Evolutionary conservation across 2,888 invertebrate species (phyloP), one percentile per base, ranked within the genome.

Genomic region (Spodoptera picta): DNA sequence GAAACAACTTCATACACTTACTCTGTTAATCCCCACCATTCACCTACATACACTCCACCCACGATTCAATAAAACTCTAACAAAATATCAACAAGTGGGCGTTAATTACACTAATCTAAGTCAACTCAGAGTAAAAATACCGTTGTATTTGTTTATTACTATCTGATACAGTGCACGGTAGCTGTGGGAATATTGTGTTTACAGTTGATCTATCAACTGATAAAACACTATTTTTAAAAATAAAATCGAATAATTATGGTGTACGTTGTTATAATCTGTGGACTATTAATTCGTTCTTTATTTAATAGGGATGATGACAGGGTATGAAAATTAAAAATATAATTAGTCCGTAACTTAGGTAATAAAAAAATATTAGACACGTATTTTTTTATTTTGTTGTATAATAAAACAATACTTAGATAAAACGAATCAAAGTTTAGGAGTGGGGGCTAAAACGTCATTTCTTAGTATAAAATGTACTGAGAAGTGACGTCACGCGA

Each of bases 101-200:
- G 89, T 88, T 87, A 87, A 89, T 89, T 86, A 86, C 81, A 79
- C 76, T 82, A 84, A 86, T 83, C 70, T 80, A 80, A 79, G 73
- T 66, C 73, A 73, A 80, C 70, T 55, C 65, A 69, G 75, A 56
- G 73, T 87, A 85, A 87, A 87, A 85, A 85, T 84, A 85, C 88
- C 85, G 84, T 86, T 84, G 73, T 83, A 73, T 86, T 86, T 81
- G 83, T 85, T 85, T 85, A 85, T 85, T 77, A 79, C 76, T 60
- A 83, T 84, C 84, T 75, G 82, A 84, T 85, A 84, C 58, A 75
- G 77, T 69, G 50, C 31, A 83, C 87, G 71, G 88, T 84, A 87
- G 87, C 85, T 57, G 63, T 77, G 83, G 79, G 75, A 82, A 81
- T 72, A 69, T 53, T 44, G 44, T 69, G 49, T 75, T 69, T 75